Percentiles rank a stretch among this genome's conserved stretches.
Evolutionary conservation across 1,140 invertebrate species (phyloP).

Genomic region (Proales similis): DNA sequence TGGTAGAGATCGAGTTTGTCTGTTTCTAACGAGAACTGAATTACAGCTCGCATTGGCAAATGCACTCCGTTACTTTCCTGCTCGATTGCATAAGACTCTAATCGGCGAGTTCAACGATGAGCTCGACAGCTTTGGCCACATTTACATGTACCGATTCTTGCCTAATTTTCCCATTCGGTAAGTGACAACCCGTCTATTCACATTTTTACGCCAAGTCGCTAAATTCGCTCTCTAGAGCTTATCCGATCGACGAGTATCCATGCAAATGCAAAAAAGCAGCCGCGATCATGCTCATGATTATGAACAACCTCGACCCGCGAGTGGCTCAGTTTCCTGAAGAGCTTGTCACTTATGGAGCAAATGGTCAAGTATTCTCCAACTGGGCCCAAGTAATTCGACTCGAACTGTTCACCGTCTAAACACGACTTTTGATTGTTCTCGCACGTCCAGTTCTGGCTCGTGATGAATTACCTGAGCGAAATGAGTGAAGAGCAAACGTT

Average conservation of each 20-base stretch:
- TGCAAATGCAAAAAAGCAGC: constrained; percentile 56
- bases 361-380: constrained; percentile 66
- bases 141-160: constrained; percentile 65
- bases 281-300: constrained; percentile 64
- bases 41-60: constrained; percentile 58
- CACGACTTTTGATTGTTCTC: not conserved
- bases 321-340: constrained; percentile 60
- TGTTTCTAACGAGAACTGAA: not conserved
- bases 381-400: constrained; percentile 59
- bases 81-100: constrained; percentile 54
- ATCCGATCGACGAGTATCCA: constrained; percentile 59
- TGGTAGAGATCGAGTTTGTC: not conserved
- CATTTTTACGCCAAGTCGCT: not conserved
- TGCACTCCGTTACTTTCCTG: constrained; percentile 62
- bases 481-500: constrained; percentile 62
- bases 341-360: constrained; percentile 63
- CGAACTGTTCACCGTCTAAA: not conserved
- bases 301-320: constrained; percentile 61
- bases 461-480: constrained; percentile 59
- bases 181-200: constrained; percentile 33
- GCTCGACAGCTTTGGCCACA: constrained; percentile 60
- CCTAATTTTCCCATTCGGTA: constrained; percentile 57
- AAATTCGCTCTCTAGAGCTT: constrained; percentile 53
- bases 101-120: constrained; percentile 60
- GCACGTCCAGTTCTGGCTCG: constrained; percentile 59